These are phyloP conservation scores for Drosophila takahashii DNA, from an alignment of 1,140 invertebrate species.

Conservation along the genomic window DNA sequence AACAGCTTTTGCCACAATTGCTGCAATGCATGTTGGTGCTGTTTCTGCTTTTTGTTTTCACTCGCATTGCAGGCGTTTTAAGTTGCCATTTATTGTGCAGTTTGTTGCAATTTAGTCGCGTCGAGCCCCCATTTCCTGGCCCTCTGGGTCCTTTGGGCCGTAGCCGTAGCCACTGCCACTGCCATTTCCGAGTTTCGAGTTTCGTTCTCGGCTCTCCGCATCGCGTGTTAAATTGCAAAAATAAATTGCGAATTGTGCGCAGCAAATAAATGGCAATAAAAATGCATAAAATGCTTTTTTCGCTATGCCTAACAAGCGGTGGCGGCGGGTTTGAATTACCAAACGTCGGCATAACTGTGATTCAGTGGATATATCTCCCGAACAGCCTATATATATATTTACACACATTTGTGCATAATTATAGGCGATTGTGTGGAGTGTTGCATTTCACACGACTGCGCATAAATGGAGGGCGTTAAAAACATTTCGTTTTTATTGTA, in stretches of 20 bases:
- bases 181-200: background rate
- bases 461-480: constrained; percentile 52
- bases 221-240: constrained; percentile 82
- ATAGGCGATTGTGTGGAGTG: constrained; percentile 63
- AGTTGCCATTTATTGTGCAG: constrained; percentile 81
- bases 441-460: constrained; percentile 59
- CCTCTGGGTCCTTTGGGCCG: constrained; percentile 17
- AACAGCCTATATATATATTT: constrained; percentile 2
- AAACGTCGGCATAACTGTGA: constrained; percentile 47
- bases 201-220: constrained; percentile 13
- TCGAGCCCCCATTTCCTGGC: constrained; percentile 37
- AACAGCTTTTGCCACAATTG: constrained; percentile 52
- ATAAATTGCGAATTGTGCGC: constrained; percentile 76
- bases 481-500: constrained; percentile 39
- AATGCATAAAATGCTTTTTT: constrained; percentile 78
- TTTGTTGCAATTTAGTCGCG: constrained; percentile 74
- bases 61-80: constrained; percentile 61
- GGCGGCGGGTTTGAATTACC: constrained; percentile 66
- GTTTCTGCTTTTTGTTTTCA: constrained; percentile 42
- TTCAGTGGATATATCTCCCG: constrained; percentile 14
- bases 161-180: too few species aligned
- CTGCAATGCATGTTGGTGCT: constrained; percentile 39
- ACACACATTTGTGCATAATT: constrained; percentile 30
- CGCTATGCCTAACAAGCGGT: constrained; percentile 67
- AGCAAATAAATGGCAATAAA: constrained; percentile 75